phyloP scores from a whole-genome alignment of 2,888 invertebrate species.

The Trissolcus brochymenae region DNA sequence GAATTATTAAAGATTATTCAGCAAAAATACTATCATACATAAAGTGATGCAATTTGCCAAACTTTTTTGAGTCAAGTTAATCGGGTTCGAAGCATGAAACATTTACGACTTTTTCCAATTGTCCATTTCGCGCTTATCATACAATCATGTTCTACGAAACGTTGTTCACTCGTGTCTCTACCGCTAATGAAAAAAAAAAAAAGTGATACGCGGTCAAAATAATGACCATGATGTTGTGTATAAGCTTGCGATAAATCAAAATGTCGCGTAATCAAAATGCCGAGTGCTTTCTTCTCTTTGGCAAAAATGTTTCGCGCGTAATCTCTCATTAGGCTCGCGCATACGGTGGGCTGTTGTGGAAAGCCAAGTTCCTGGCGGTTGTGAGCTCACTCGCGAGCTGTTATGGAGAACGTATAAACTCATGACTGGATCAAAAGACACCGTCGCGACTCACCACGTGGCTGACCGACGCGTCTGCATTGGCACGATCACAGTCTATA shows the following conservation, averaged over 20 bases:
- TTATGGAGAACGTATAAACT: conserved; percentile 37
- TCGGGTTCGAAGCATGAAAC: not conserved
- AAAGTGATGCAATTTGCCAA: not conserved
- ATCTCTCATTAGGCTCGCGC: conserved; percentile 54
- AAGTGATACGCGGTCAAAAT: conserved; percentile 20
- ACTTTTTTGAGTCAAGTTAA: not conserved
- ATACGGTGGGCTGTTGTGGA: conserved; percentile 21
- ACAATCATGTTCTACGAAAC: conserved; percentile 21
- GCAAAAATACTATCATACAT: not conserved
- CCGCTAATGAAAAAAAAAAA: conserved; percentile 21
- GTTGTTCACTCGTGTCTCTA: conserved; percentile 15
- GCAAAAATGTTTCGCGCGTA: conserved; percentile 48
- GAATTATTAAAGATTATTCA: not conserved
- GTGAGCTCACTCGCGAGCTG: conserved; percentile 46
- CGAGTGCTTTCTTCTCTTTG: conserved; percentile 32
- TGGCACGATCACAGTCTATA: conserved; percentile 61
- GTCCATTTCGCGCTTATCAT: conserved; percentile 28
- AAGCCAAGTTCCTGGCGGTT: conserved; percentile 38
- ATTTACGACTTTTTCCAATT: not conserved
- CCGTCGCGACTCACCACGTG: conserved; percentile 60
- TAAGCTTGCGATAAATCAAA: conserved; percentile 46
- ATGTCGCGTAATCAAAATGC: conserved; percentile 50
- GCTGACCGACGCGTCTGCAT: conserved; percentile 60
- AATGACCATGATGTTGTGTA: conserved; percentile 30
- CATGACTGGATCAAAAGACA: conserved; percentile 59